Conservation (phyloP, 2,113 vertebrate species). For the Felis catus region DNA sequence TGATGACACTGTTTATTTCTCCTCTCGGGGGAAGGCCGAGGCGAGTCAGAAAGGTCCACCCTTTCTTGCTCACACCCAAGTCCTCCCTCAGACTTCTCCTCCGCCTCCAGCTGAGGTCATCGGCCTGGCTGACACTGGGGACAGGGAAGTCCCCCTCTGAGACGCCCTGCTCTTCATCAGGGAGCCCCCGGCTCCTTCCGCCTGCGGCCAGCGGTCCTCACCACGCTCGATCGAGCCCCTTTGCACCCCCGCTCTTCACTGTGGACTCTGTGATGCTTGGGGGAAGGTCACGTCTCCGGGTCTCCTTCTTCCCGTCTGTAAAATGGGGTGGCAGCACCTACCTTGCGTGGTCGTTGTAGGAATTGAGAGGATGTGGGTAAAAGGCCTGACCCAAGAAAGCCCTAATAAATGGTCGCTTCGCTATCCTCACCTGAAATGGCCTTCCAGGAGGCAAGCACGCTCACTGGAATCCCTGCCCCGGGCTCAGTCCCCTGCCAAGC, state of each 20-base stretch:
- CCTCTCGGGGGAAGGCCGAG: background rate
- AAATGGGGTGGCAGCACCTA: background rate
- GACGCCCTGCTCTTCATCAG: background rate
- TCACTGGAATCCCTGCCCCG: background rate
- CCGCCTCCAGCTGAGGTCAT: background rate
- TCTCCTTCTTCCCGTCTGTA: background rate
- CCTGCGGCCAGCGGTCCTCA: fast-evolving
- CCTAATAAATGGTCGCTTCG: background rate
- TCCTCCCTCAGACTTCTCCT: background rate
- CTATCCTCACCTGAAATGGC: background rate
- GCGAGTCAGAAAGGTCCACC: too few relatives aligned
- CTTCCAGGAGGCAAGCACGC: background rate
- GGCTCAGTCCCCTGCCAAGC: background rate
- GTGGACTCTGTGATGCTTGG: fast-evolving
- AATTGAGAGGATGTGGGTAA: background rate
- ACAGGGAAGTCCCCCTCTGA: background rate
- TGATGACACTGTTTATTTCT: background rate
- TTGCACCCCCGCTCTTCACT: background rate
- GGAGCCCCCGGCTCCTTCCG: background rate
- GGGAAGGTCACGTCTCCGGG: background rate
- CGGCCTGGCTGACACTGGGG: background rate
- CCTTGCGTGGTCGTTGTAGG: background rate
- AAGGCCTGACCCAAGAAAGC: background rate
- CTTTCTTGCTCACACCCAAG: background rate
- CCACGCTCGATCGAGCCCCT: fast-evolving